These are phyloP conservation scores for Apodemus agrarius DNA, from an alignment of 2,797 vertebrate species.

Conservation along the genomic window DNA sequence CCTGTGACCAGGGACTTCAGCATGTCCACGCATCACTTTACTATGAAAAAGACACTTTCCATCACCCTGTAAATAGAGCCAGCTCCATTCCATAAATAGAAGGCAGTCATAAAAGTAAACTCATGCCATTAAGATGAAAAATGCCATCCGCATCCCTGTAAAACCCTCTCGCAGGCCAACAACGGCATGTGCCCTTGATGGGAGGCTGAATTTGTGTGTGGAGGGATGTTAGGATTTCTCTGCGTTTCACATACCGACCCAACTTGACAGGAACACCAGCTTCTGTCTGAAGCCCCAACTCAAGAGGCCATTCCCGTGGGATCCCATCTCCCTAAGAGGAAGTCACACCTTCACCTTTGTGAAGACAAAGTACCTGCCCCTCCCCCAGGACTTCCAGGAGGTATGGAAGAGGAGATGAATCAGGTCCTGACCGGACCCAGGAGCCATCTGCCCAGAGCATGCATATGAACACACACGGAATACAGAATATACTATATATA, in stretches of 20 bases:
- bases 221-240: accelerated
- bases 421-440: accelerated
- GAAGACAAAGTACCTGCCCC: accelerated
- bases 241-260: neutral
- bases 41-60: neutral
- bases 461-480: neutral
- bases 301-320: accelerated
- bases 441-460: too few species aligned
- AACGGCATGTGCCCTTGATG: accelerated
- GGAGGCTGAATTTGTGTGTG: neutral
- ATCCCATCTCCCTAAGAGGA: accelerated
- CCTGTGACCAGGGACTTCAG: accelerated
- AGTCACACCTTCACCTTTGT: accelerated
- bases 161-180: neutral
- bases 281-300: neutral
- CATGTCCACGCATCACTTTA: accelerated
- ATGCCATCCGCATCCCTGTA: neutral
- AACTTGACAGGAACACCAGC: accelerated
- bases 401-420: accelerated
- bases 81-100: neutral
- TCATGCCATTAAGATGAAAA: conserved; percentile 38
- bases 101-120: conserved; percentile 49
- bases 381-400: accelerated
- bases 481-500: neutral
- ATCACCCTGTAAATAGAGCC: neutral